A percentile compares a stretch with the other conserved stretches of the same genome.
Conservation (phyloP, 2,888 invertebrate genomes). For the Hartigia nigra region DNA sequence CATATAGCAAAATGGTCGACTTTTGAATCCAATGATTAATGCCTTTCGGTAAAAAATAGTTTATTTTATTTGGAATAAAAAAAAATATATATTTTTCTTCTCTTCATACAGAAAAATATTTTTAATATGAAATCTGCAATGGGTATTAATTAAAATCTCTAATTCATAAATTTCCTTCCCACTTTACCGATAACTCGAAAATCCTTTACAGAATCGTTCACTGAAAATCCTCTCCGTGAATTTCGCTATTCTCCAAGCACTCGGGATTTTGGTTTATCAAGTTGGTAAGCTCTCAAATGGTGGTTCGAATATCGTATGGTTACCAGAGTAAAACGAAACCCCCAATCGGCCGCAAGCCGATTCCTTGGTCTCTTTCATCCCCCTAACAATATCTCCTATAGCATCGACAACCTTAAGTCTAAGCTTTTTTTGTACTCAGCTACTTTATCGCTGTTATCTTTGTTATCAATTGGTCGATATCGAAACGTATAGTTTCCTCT, state of each 20-base stretch:
- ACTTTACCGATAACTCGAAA: background rate
- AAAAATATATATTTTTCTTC: background rate
- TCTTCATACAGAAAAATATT: background rate
- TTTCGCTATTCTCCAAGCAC: background rate
- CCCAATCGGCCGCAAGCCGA: background rate
- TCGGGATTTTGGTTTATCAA: background rate
- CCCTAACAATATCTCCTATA: background rate
- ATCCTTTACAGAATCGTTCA: background rate
- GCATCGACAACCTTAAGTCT: background rate
- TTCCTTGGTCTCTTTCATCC: background rate
- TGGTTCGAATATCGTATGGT: background rate
- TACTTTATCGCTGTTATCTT: constrained; percentile 28
- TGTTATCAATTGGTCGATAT: constrained; percentile 34
- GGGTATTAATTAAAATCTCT: background rate
- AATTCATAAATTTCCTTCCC: background rate
- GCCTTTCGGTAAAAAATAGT: background rate
- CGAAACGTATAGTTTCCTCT: constrained; percentile 28
- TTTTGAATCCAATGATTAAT: background rate
- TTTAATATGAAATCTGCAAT: background rate
- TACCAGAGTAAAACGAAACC: background rate
- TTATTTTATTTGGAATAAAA: background rate
- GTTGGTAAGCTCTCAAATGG: background rate
- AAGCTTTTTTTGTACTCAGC: background rate
- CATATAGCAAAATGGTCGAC: background rate
- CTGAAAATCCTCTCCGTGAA: background rate